Conservation (phyloP, 2,797 vertebrate genomes). For the Vultur gryphus region DNA sequence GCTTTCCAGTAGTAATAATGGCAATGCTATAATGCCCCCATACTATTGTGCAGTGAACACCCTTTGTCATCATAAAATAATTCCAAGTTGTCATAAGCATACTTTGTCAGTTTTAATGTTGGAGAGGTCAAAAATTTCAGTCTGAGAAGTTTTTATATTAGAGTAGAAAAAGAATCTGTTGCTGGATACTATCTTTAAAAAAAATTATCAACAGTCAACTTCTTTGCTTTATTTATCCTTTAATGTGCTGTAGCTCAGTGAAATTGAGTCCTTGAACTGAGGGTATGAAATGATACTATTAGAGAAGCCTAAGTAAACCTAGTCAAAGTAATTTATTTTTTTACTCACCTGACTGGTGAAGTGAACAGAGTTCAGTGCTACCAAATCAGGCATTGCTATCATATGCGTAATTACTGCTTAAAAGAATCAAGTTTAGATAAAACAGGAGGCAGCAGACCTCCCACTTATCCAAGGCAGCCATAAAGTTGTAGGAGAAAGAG, state of each 20-base stretch:
- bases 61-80: background rate
- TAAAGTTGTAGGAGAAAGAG: background rate
- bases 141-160: background rate
- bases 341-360: slow-evolving; percentile 79
- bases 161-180: background rate
- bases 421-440: slow-evolving; percentile 78
- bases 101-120: background rate
- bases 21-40: background rate
- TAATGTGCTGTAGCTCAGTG: slow-evolving; percentile 12
- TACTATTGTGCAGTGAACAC: background rate
- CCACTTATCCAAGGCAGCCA: slow-evolving; percentile 73
- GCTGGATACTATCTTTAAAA: background rate
- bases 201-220: background rate
- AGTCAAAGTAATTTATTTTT: slow-evolving; percentile 81
- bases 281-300: slow-evolving; percentile 73
- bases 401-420: slow-evolving; percentile 80
- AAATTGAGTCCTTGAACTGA: slow-evolving; percentile 65
- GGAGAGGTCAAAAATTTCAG: background rate
- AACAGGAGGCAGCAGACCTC: slow-evolving; percentile 73
- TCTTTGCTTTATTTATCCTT: slow-evolving; percentile 52
- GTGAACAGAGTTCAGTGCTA: slow-evolving; percentile 83
- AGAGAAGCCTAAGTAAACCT: slow-evolving; percentile 74
- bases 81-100: background rate
- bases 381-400: slow-evolving; percentile 70
- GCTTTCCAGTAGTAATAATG: background rate